Conservation (phyloP, 1,140 invertebrate species). For the Sitobion miscanthi region DNA sequence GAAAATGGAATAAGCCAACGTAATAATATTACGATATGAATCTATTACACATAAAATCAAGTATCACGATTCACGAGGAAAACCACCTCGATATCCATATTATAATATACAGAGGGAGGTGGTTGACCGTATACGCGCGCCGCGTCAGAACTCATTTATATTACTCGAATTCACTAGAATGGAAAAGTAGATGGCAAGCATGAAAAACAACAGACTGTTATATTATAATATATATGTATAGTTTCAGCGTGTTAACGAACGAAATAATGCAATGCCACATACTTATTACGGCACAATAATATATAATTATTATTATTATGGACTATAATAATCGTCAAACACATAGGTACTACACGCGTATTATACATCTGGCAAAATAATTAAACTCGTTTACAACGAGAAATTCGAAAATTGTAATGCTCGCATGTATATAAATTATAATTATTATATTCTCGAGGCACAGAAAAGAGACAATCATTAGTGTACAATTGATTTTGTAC, state of each 20-base stretch:
- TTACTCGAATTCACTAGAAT: background rate
- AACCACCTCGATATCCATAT: background rate
- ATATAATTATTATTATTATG: constrained; percentile 11
- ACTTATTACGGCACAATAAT: background rate
- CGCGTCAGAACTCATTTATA: constrained; percentile 42
- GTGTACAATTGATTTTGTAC: background rate
- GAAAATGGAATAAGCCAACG: background rate
- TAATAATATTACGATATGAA: background rate
- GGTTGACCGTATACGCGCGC: constrained; percentile 7
- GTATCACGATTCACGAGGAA: background rate
- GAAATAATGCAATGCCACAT: background rate
- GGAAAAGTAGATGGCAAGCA: constrained; percentile 8
- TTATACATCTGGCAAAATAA: constrained; percentile 2
- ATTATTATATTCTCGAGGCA: background rate
- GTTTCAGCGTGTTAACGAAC: background rate
- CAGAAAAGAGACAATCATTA: background rate
- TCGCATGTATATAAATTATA: background rate
- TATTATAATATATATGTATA: background rate
- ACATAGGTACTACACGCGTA: background rate
- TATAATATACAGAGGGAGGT: background rate
- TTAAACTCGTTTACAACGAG: background rate
- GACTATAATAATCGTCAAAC: background rate
- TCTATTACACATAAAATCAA: background rate
- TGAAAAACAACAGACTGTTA: background rate
- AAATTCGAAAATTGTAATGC: background rate